Base-by-base conservation (phyloP, 2,797 vertebrate genomes). In the Leptatherina wallacei region DNA sequence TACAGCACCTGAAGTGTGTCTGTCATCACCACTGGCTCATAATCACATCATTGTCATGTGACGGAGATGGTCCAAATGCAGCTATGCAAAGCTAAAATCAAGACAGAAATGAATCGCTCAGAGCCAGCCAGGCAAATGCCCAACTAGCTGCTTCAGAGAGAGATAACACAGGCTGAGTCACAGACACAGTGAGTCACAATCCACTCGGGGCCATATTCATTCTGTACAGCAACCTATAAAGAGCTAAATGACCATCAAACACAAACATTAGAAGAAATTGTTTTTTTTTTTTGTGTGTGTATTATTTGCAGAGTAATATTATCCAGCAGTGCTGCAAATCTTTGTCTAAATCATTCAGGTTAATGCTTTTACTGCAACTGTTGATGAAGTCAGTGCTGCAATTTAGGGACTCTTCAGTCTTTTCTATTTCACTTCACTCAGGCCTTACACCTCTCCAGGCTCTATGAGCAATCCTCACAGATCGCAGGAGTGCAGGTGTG, bases 401-500 rank as follows among this genome's bases (percentile, higher is more conserved):
- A 84, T 82, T 81, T 27, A 76, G 71, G 40, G 57, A 73, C 73
- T 78, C 44, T 38, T 52, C 2, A 72, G 54, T 65, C 49, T 79
- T 69, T 85, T 77, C 59, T 68, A 36, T 71, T 47, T 70, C 75
- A 70, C 80, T 74, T 85, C 77, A 55, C 73, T 66, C 49, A 47
- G 67, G 65, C 73, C 76, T 91, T 74, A 70, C 71, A 58, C 62
- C 64, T 78, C 78, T 84, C 67, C 11, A 70, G 84, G 78, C 88
- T 88, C 84, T 18, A 64, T 75, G 87, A 91, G 83, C 80, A 82
- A 75, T 89, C 80, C 72, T 84, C 76, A 83, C 79, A 83, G 86
- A 87, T 85, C 51, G 24, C 82, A 80, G 70, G 71, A 83, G 83
- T 85, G 81, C 87, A 90, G 90, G 85, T 90, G 85, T 80, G 77